Base-by-base conservation (phyloP, 2,113 vertebrate species). In the Syngnathus floridae region DNA sequence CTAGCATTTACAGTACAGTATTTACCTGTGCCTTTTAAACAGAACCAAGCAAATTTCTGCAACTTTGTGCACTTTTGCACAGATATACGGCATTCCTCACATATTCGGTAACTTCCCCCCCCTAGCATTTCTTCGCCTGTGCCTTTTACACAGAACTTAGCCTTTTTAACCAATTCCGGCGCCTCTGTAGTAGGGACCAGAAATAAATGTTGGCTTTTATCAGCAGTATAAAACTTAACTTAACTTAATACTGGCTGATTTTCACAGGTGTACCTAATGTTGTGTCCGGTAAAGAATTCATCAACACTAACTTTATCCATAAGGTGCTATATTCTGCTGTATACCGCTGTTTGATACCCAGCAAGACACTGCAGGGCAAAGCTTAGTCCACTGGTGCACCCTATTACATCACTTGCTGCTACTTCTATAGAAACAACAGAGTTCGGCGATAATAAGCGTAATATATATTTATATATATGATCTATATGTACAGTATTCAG, bases 331-430 rank as follows among this genome's bases (percentile, higher is more conserved):
- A 61, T 43, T 13, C 40, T 26, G 54, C 54, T 56, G 4, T 56
- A 56, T 14, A 74, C 6, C 4, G 21, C 40, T 43, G n/a, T 43
- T 61, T 40, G 9, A 58, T 38, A n/a, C 35, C 35, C 17, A 16
- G 12, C 13, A 7, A 51, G 48, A 51, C 48, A 49, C 19, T 21
- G 48, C 48, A 21, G 48, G 35, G 35, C 19, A 38, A 8, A 19
- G 72, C 77, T 71, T 75, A 80, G 72, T 80, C 70, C 17, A 70
- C 72, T 66, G 69, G 66, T 73, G 77, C 81, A 84, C 78, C 78
- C 62, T 79, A 68, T 66, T 74, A 83, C 71, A 77, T 73, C 71
- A 74, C 45, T 72, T 78, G 84, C 78, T 84, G 82, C 85, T 83
- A 79, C 51, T 1, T 71, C 65, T 67, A 64, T 82, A 26, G n/a